Percentiles rank a stretch among this genome's conserved stretches.
Evolutionary conservation across 2,113 vertebrate genomes (phyloP).

Genomic region (Craseonycteris thonglongyai): DNA sequence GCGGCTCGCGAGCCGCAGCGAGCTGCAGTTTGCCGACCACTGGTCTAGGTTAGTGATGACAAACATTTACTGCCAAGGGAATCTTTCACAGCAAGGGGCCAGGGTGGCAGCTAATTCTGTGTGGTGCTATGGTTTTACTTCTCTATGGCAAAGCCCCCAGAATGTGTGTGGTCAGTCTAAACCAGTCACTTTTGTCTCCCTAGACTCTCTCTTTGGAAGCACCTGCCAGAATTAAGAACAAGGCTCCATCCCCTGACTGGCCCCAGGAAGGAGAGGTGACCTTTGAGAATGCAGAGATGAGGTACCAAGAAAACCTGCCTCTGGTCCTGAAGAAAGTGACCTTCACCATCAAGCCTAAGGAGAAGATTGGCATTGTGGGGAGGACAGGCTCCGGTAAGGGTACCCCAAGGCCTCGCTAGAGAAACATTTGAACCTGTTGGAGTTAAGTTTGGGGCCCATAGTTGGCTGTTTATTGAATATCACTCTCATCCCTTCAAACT

Average conservation of each 20-base stretch:
- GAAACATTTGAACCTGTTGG: not conserved
- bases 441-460: no score
- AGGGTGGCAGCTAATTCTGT: not conserved
- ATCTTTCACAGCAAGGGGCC: not conserved
- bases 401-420: not conserved
- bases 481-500: not conserved
- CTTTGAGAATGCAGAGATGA: constrained; percentile 91
- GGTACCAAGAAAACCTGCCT: constrained; percentile 91
- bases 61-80: not conserved
- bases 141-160: not conserved
- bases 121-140: not conserved
- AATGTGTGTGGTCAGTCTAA: not conserved
- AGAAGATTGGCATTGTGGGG: constrained; percentile 94
- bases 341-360: constrained; percentile 91
- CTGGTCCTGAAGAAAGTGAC: constrained; percentile 92
- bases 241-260: constrained; percentile 87
- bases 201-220: constrained; percentile 94
- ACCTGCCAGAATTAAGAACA: constrained; percentile 90
- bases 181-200: not conserved
- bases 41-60: not conserved
- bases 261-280: constrained; percentile 91
- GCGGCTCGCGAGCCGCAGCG: no score
- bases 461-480: not conserved
- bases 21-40: no score
- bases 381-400: constrained; percentile 91